phyloP scores from a whole-genome alignment of 2,797 vertebrate genomes.

The Neomorphus geoffroyi region DNA sequence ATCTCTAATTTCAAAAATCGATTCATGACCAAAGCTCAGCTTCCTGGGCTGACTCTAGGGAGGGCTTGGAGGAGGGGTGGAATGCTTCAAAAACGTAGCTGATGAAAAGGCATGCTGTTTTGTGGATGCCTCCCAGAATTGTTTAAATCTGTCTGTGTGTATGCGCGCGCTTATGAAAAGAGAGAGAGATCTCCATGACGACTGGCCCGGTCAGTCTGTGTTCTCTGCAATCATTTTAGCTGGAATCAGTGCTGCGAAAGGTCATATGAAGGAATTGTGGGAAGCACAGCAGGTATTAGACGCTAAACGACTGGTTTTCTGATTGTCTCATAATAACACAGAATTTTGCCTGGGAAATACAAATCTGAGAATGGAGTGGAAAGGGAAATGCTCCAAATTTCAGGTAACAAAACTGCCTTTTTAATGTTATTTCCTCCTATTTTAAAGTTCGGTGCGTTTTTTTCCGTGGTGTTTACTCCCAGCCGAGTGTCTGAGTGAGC shows the following conservation, averaged over 20 bases:
- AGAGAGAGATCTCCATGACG: conserved; percentile 81
- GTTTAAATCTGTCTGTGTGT: conserved; percentile 30
- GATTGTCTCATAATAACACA: conserved; percentile 68
- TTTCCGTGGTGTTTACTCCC: conserved; percentile 35
- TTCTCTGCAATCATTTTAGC: conserved; percentile 80
- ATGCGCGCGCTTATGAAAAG: conserved; percentile 20
- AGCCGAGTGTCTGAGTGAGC: background rate
- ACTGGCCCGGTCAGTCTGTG: conserved; percentile 85
- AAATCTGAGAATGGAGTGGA: conserved; percentile 82
- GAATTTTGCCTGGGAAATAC: conserved; percentile 77
- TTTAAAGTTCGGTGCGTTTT: background rate
- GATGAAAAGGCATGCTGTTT: conserved; percentile 76
- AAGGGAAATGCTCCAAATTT: conserved; percentile 73
- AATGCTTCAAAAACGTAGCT: conserved; percentile 62
- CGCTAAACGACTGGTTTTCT: conserved; percentile 64
- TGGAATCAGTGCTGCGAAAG: conserved; percentile 75
- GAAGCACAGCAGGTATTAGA: conserved; percentile 84
- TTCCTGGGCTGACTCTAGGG: conserved; percentile 56
- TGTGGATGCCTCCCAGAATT: conserved; percentile 72
- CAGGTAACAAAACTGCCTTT: conserved; percentile 82
- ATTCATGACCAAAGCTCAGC: conserved; percentile 31
- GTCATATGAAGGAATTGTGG: conserved; percentile 84
- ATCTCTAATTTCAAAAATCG: conserved; percentile 25
- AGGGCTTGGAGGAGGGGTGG: conserved; percentile 74
- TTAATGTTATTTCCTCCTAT: background rate